A percentile compares a stretch with the other conserved stretches of the same genome.
phyloP scores from a whole-genome alignment of 2,888 invertebrate species.

The Teleiodes luculella region DNA sequence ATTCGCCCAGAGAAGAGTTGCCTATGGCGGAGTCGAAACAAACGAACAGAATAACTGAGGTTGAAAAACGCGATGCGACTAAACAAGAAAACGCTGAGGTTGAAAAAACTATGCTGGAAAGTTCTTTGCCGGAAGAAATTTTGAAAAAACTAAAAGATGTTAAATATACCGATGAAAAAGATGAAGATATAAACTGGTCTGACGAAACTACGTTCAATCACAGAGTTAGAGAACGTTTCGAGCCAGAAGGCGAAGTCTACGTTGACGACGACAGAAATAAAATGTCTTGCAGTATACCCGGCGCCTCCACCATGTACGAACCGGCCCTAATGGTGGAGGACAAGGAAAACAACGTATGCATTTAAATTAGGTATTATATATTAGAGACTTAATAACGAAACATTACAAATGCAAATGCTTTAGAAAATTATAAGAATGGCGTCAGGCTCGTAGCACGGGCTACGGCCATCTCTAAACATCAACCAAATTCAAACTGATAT shows the following conservation, averaged over 20 bases:
- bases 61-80: constrained; percentile 18
- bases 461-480: no score
- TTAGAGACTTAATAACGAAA: no score
- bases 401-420: no score
- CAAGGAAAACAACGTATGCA: no score
- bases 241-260: neutral
- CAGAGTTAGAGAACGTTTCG: constrained; percentile 22
- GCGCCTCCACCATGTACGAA: no score
- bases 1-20: constrained; percentile 42
- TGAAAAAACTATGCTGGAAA: constrained; percentile 35
- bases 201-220: constrained; percentile 40
- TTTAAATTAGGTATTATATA: no score
- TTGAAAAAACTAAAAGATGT: constrained; percentile 51
- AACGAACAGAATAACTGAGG: neutral
- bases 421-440: no score
- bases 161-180: constrained; percentile 45
- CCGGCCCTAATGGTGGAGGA: no score
- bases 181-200: constrained; percentile 53
- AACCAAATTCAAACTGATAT: no score
- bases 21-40: constrained; percentile 21
- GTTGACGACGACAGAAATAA: constrained; percentile 16
- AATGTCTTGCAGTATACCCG: constrained; percentile 31
- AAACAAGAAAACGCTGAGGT: constrained; percentile 19
- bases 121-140: constrained; percentile 38
- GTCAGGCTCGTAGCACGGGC: no score